Conservation (phyloP, 2,113 vertebrate species). For the Oreochromis niloticus region DNA sequence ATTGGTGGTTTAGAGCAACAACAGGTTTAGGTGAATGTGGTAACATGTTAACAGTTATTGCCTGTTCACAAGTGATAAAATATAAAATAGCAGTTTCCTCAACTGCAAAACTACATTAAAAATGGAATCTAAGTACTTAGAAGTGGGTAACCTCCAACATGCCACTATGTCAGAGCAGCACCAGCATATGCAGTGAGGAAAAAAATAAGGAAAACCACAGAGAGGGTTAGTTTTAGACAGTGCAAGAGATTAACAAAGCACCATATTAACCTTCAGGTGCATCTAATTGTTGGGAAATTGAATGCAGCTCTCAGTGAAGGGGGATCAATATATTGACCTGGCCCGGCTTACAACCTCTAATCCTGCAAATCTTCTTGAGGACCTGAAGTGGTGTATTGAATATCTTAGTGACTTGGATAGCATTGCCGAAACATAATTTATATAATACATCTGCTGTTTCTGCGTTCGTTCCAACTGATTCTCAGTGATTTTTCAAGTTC, state of each 20-base stretch:
- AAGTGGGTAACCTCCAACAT: neutral
- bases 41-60: neutral
- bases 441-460: slow-evolving; percentile 45
- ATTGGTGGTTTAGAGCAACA: neutral
- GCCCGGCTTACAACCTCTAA: slow-evolving; percentile 66
- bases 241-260: slow-evolving; percentile 71
- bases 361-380: slow-evolving; percentile 73
- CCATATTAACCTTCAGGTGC: slow-evolving; percentile 65
- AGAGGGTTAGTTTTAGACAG: slow-evolving; percentile 23
- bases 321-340: slow-evolving; percentile 71
- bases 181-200: neutral
- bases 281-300: slow-evolving; percentile 76
- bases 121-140: neutral
- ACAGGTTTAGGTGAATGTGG: neutral
- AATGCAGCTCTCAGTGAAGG: slow-evolving; percentile 68
- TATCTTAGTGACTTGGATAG: slow-evolving; percentile 56
- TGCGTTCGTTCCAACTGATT: slow-evolving; percentile 16
- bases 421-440: slow-evolving; percentile 67
- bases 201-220: neutral
- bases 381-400: slow-evolving; percentile 69
- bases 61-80: neutral
- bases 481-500: slow-evolving; percentile 28
- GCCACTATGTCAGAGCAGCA: neutral
- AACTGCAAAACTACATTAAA: neutral
- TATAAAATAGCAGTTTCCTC: neutral